Evolutionary conservation across 2,113 vertebrate genomes (phyloP).

Genomic region (Megaceryle maxima): DNA sequence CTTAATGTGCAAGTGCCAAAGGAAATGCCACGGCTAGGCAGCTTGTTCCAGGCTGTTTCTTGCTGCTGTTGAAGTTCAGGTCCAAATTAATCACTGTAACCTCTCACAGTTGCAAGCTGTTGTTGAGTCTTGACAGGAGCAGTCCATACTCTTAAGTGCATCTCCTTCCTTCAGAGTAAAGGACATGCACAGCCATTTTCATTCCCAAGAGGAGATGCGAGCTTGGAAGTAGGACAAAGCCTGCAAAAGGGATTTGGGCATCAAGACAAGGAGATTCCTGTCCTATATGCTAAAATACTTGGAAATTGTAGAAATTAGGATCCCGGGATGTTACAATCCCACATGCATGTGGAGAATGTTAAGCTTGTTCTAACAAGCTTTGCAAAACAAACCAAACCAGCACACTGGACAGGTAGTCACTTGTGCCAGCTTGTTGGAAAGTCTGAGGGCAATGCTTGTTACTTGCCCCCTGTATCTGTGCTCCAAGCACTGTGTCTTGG

Average conservation of each 20-base stretch:
- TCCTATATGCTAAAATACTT: background rate
- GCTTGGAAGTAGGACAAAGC: background rate
- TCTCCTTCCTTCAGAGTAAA: background rate
- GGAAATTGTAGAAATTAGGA: background rate
- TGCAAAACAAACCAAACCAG: background rate
- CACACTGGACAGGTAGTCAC: background rate
- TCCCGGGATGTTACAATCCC: background rate
- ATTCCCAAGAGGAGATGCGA: background rate
- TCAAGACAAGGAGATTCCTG: background rate
- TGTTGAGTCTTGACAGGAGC: background rate
- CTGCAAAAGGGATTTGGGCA: background rate
- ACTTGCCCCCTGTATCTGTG: background rate
- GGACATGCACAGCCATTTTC: background rate
- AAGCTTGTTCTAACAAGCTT: background rate
- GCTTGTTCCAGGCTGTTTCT: background rate
- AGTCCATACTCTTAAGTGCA: background rate
- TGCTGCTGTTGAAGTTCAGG: slow-evolving; percentile 15
- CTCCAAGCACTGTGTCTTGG: background rate
- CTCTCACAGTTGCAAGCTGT: background rate
- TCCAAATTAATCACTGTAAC: background rate
- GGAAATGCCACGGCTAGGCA: background rate
- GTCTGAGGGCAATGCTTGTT: background rate
- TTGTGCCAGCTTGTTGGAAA: background rate
- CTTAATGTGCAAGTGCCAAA: background rate
- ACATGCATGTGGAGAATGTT: background rate